Evolutionary conservation across 2,113 vertebrate species (phyloP).

Genomic region (Tringa solitaria): DNA sequence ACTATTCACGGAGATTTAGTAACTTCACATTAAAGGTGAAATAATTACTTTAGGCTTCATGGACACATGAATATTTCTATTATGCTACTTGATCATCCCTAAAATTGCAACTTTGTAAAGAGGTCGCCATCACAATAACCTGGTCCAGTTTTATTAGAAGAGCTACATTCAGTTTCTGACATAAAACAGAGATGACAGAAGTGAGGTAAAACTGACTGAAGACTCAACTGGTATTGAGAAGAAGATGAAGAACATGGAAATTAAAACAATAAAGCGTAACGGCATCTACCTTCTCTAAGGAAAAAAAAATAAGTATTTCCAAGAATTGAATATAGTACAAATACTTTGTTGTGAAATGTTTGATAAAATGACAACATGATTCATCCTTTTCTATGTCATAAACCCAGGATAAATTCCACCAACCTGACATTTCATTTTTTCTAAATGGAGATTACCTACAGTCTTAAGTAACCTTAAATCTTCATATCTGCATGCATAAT

Average conservation of each 20-base stretch:
- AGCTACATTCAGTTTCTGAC: background rate
- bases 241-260: background rate
- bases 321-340: background rate
- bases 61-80: slow-evolving; percentile 43
- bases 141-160: background rate
- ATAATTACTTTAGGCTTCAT: slow-evolving; percentile 50
- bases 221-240: background rate
- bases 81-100: slow-evolving; percentile 34
- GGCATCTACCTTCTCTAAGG: background rate
- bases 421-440: background rate
- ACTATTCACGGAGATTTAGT: background rate
- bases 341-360: background rate
- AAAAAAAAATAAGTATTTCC: background rate
- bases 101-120: slow-evolving; percentile 43
- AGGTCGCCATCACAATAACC: slow-evolving; percentile 9
- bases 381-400: background rate
- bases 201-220: background rate
- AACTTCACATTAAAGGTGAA: slow-evolving; percentile 12
- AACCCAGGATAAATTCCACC: background rate
- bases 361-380: background rate
- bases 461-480: background rate
- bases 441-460: background rate
- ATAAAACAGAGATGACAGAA: slow-evolving; percentile 1
- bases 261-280: background rate
- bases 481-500: background rate